Percentiles rank a stretch among this genome's conserved stretches.
Evolutionary conservation across 1,140 invertebrate genomes (phyloP).

Genomic region (Paraescarpia echinospica): DNA sequence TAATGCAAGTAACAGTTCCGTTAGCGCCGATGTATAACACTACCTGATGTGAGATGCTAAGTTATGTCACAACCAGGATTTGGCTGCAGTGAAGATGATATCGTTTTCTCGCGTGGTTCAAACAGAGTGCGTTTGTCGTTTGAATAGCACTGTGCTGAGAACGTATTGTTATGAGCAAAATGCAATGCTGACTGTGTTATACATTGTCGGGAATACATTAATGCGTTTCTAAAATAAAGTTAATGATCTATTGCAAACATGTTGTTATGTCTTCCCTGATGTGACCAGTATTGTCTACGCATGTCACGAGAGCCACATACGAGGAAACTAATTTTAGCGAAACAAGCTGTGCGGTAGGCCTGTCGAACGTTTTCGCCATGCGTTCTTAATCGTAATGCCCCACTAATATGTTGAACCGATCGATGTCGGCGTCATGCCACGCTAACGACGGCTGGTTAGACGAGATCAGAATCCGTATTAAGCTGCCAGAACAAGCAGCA

Average conservation of each 20-base stretch:
- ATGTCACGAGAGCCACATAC: neutral
- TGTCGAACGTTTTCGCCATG: neutral
- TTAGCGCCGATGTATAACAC: neutral
- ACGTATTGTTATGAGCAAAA: neutral
- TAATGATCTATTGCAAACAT: neutral
- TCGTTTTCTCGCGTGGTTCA: neutral
- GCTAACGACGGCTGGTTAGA: neutral
- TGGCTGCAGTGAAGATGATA: neutral
- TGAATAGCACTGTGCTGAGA: neutral
- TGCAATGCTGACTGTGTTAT: neutral
- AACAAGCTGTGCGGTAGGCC: neutral
- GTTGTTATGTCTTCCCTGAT: neutral
- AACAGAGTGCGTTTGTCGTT: neutral
- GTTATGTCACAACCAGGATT: neutral
- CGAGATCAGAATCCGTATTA: constrained; percentile 1
- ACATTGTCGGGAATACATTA: neutral
- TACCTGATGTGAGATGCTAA: neutral
- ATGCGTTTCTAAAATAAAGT: neutral
- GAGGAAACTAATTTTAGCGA: neutral
- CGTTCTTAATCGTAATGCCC: neutral
- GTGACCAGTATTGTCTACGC: neutral
- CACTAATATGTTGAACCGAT: neutral
- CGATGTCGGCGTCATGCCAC: neutral
- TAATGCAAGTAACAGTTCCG: neutral
- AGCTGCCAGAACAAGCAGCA: neutral